phyloP scores from a whole-genome alignment of 2,888 invertebrate genomes.

The Xanthorhoe spadicearia region DNA sequence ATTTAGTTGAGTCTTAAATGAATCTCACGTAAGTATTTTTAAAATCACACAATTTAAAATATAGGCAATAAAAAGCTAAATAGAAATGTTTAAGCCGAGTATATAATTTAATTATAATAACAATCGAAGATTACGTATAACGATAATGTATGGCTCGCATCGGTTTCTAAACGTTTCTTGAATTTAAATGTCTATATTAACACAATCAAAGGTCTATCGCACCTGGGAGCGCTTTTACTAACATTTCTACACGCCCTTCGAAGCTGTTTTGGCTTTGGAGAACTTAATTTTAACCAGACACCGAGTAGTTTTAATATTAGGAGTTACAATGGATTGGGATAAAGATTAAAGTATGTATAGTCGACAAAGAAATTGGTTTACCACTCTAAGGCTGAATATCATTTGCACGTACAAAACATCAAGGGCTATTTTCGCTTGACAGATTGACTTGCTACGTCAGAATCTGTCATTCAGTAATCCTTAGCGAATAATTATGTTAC shows the following conservation, averaged over 20 bases:
- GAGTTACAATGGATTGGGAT: too few relatives aligned
- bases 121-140: constrained; percentile 23
- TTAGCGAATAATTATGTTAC: too few relatives aligned
- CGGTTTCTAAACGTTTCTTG: constrained; percentile 33
- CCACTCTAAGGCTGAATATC: too few relatives aligned
- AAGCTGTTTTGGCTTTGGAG: not conserved
- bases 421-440: too few relatives aligned
- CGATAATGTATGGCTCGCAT: constrained; percentile 15
- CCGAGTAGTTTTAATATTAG: not conserved
- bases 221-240: constrained; percentile 9
- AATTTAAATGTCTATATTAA: constrained; percentile 30
- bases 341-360: too few relatives aligned
- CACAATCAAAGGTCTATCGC: constrained; percentile 5
- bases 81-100: constrained; percentile 19
- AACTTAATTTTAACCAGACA: not conserved
- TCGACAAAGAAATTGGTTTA: too few relatives aligned
- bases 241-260: constrained; percentile 12
- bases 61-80: constrained; percentile 13
- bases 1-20: not conserved
- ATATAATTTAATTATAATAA: constrained; percentile 32
- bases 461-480: too few relatives aligned
- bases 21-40: not conserved
- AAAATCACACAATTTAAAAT: constrained; percentile 12
- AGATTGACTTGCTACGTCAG: too few relatives aligned
- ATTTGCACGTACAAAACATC: too few relatives aligned